Base-by-base conservation (phyloP, 2,888 invertebrate species). In the Lepidonotus clava region DNA sequence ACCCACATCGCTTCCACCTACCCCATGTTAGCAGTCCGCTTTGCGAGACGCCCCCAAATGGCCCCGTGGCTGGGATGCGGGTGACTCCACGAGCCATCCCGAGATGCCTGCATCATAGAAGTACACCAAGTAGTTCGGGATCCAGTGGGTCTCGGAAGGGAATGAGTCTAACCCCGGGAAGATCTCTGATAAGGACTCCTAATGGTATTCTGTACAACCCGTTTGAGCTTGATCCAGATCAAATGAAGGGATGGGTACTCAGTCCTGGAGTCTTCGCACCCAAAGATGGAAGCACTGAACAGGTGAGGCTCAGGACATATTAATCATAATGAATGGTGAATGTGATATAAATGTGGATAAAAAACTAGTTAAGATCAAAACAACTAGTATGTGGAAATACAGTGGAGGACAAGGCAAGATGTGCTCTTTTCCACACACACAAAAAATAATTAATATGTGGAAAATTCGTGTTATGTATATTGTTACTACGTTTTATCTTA, bases 231-330 rank as follows among this genome's bases (percentile, higher is more conserved):
- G 89, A 61, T 8, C 88, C 90, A 0, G 71, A 91, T 14, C 89
- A 89, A 41, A 89, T 93, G 67, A 90, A 92, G 51, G 90, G 91
- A 28, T 91, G 92, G 1, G 87, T 91, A 0, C 92, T 92, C 89
- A 93, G 93, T 84, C 93, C 93, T 2, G 91, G 91, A n/a, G 88
- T 92, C 77, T 93, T 93, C 77, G 90, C 90, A 38, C 89, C 89
- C 18, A 87, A 89, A 6, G 90, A 91, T 5, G 91, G 92, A n/a
- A n/a, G n/a, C 28, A 91, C 92, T 46, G 80, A 53, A 90, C 89
- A 8, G 90, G 91, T 34, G 91, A 90, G 51, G n/a, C n/a, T n/a
- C n/a, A n/a, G n/a, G n/a, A n/a, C n/a, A n/a, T n/a, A n/a, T n/a
- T n/a, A n/a, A n/a, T n/a, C n/a, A n/a, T n/a, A n/a, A n/a, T n/a